phyloP scores from a whole-genome alignment of 2,888 invertebrate species.

The Tridacna gigas region DNA sequence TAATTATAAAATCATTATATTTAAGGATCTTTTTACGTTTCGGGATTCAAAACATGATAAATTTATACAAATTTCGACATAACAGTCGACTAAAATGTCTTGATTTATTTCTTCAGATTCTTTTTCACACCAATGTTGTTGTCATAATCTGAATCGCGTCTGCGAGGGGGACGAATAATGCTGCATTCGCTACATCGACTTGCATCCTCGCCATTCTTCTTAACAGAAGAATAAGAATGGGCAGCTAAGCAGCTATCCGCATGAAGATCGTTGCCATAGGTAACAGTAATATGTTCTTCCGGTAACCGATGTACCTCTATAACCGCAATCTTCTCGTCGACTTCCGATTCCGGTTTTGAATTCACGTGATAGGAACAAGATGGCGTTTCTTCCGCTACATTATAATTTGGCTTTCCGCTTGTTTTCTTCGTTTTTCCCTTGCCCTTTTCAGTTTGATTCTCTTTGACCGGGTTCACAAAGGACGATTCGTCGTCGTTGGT shows the following conservation, averaged over 20 bases:
- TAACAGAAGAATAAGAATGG: slow-evolving; percentile 9
- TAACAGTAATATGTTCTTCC: slow-evolving; percentile 3
- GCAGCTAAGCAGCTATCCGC: background rate
- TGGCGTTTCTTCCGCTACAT: background rate
- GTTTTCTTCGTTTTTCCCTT: background rate
- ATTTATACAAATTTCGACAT: background rate
- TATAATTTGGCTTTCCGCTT: background rate
- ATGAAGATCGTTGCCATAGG: slow-evolving; percentile 13
- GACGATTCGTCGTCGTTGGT: slow-evolving; percentile 3
- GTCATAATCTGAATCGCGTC: slow-evolving; percentile 49
- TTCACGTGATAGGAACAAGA: background rate
- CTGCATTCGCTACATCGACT: slow-evolving; percentile 45
- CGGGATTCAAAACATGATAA: background rate
- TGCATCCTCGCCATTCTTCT: background rate
- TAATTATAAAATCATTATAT: too few relatives aligned
- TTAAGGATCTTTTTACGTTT: too few relatives aligned
- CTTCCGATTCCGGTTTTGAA: background rate
- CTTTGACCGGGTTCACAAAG: background rate
- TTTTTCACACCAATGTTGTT: slow-evolving; percentile 49
- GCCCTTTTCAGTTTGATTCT: background rate
- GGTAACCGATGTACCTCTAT: slow-evolving; percentile 50
- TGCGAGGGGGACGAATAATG: slow-evolving; percentile 50
- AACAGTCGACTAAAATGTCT: background rate
- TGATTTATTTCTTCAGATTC: slow-evolving; percentile 18
- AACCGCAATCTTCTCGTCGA: slow-evolving; percentile 30